phyloP scores from a whole-genome alignment of 2,888 invertebrate genomes.

The Torymus texanus region DNA sequence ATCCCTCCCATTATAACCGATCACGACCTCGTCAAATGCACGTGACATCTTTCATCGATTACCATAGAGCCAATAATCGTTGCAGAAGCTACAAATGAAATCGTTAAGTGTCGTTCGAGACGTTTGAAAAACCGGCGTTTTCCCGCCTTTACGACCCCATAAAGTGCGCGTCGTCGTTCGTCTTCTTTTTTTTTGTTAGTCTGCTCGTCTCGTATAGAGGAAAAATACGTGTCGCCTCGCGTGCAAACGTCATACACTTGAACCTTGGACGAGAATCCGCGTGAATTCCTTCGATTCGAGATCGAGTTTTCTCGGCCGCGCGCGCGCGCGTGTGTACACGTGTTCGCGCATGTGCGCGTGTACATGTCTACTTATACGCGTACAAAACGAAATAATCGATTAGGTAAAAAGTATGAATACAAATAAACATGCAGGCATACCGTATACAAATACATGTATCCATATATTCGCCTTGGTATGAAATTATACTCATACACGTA shows the following conservation, averaged over 20 bases:
- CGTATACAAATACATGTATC: too few species aligned
- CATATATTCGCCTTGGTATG: too few species aligned
- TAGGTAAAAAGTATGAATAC: too few species aligned
- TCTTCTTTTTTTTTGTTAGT: neutral
- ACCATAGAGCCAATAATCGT: too few species aligned
- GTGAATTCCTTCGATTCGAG: conserved; percentile 53
- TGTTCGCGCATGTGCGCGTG: too few species aligned
- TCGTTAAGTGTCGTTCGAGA: neutral
- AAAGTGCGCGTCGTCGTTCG: neutral
- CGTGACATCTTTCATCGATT: too few species aligned
- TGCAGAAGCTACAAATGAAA: neutral
- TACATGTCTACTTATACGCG: too few species aligned
- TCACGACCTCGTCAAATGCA: too few species aligned
- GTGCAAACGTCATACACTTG: neutral
- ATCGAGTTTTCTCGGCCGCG: conserved; percentile 51
- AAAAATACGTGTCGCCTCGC: conserved; percentile 1
- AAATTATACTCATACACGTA: too few species aligned
- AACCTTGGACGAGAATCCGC: conserved; percentile 43
- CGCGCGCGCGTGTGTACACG: neutral
- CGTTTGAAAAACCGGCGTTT: neutral
- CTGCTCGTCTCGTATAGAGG: neutral
- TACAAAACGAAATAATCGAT: too few species aligned
- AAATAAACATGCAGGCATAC: too few species aligned
- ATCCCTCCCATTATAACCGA: too few species aligned
- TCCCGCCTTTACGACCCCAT: neutral